Conservation (phyloP, 2,797 vertebrate species). For the Psittacula derbiana region DNA sequence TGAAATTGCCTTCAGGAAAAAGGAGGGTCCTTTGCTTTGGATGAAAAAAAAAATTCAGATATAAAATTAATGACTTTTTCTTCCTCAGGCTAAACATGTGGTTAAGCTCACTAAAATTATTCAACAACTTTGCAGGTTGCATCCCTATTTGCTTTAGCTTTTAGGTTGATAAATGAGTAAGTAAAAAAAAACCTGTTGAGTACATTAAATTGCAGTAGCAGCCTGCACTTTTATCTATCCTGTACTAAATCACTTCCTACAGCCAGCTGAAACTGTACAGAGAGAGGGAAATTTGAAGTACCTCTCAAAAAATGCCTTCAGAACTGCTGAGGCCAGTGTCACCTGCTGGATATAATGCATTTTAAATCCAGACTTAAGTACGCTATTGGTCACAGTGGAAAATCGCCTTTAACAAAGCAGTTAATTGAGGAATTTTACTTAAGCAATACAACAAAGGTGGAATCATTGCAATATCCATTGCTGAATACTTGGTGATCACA, state of each 20-base stretch:
- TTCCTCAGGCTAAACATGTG: conserved; percentile 60
- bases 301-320: background rate
- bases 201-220: conserved; percentile 4
- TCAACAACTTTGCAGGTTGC: conserved; percentile 42
- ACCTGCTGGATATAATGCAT: background rate
- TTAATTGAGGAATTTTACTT: background rate
- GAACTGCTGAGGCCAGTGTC: background rate
- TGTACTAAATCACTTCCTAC: background rate
- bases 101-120: conserved; percentile 48
- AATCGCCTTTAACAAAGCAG: background rate
- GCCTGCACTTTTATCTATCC: background rate
- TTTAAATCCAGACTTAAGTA: background rate
- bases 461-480: background rate
- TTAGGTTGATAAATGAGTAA: conserved; percentile 27
- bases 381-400: background rate
- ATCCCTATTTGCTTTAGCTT: conserved; percentile 36
- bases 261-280: background rate
- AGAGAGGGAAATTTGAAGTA: background rate
- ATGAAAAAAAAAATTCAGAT: conserved; percentile 45
- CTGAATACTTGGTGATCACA: background rate
- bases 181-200: conserved; percentile 18
- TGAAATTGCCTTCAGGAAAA: conserved; percentile 73
- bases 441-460: background rate
- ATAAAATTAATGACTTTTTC: conserved; percentile 49
- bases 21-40: conserved; percentile 73